Percentiles rank a stretch among this genome's conserved stretches.
Conservation (phyloP, 1,140 invertebrate species). For the Drosophila tristis region DNA sequence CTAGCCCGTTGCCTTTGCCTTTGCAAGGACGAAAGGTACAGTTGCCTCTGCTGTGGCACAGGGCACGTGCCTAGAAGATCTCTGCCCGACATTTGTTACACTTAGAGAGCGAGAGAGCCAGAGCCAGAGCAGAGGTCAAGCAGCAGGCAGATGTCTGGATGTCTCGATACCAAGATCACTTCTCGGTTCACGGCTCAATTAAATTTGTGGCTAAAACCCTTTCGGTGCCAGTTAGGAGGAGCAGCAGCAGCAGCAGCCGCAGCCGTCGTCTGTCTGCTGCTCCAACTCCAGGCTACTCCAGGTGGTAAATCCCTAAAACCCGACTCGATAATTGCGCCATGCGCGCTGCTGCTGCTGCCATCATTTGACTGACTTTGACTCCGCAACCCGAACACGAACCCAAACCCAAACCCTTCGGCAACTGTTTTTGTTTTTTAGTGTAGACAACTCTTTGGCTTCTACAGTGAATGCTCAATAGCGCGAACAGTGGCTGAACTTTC, state of each 20-base stretch:
- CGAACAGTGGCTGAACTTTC: too few species aligned
- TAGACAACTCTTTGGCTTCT: conserved; percentile 41
- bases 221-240: conserved; percentile 21
- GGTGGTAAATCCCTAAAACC: conserved; percentile 75
- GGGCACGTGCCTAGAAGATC: conserved; percentile 32
- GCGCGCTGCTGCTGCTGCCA: conserved; percentile 31
- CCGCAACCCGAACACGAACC: conserved; percentile 15
- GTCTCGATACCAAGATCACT: conserved; percentile 42
- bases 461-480: too few species aligned
- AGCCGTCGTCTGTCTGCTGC: conserved; percentile 46
- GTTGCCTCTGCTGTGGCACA: conserved; percentile 17
- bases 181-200: conserved; percentile 41
- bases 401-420: conserved; percentile 65
- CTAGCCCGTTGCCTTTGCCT: not conserved
- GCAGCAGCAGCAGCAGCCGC: conserved; percentile 43
- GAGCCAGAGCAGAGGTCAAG: not conserved
- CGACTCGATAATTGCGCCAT: conserved; percentile 70
- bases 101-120: conserved; percentile 19
- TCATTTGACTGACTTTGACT: conserved; percentile 68
- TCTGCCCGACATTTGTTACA: conserved; percentile 25
- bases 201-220: conserved; percentile 38
- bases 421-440: conserved; percentile 62
- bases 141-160: conserved; percentile 13
- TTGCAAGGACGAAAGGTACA: conserved; percentile 35
- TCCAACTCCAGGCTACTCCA: conserved; percentile 51